Conservation (phyloP, 1,140 invertebrate species). For the Mycetomoellerius zeteki region DNA sequence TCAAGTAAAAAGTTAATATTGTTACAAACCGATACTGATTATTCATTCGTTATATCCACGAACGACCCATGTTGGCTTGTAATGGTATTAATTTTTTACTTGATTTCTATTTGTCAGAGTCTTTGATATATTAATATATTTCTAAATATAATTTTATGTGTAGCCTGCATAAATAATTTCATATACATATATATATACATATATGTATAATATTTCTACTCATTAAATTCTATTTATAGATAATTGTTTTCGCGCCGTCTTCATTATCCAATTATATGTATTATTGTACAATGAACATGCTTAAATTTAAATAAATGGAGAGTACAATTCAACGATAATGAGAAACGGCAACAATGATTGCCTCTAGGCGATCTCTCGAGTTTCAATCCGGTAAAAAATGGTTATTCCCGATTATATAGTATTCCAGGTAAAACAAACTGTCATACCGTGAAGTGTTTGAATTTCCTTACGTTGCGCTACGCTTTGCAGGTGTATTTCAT, state of each 20-base stretch:
- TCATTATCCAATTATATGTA: background rate
- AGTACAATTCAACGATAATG: constrained; percentile 1
- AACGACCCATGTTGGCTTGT: too few relatives aligned
- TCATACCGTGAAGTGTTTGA: constrained; percentile 33
- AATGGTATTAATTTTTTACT: too few relatives aligned
- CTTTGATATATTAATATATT: too few relatives aligned
- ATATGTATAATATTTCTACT: too few relatives aligned
- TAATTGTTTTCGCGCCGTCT: background rate
- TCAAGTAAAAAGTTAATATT: too few relatives aligned
- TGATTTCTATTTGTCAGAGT: too few relatives aligned
- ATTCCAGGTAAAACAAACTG: constrained; percentile 19
- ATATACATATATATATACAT: too few relatives aligned
- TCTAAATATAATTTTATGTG: too few relatives aligned
- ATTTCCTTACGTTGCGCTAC: constrained; percentile 22
- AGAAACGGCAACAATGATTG: background rate
- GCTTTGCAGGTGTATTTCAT: constrained; percentile 43
- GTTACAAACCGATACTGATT: too few relatives aligned
- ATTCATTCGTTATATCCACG: too few relatives aligned
- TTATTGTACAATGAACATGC: background rate
- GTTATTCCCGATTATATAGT: constrained; percentile 8
- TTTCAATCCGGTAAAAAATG: background rate
- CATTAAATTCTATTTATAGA: background rate
- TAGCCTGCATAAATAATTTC: too few relatives aligned
- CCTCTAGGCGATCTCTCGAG: background rate
- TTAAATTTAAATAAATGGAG: constrained; percentile 3